Conservation (phyloP, 1,140 invertebrate genomes). For the Acromyrmex charruanus region DNA sequence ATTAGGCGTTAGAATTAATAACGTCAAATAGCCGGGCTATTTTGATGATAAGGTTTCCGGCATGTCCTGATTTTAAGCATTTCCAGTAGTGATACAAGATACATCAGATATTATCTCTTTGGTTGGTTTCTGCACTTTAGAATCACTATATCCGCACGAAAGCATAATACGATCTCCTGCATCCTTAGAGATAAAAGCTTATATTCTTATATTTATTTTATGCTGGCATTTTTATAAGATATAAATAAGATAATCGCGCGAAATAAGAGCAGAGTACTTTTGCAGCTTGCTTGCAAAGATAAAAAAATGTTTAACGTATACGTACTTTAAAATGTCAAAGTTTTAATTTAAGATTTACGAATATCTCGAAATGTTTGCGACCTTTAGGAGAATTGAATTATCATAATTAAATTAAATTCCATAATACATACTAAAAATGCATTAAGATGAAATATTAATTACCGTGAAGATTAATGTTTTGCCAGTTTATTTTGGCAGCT, state of each 20-base stretch:
- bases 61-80: neutral
- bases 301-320: neutral
- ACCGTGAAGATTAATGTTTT: slow-evolving; percentile 32
- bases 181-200: slow-evolving; percentile 10
- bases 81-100: slow-evolving; percentile 12
- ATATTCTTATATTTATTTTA: slow-evolving; percentile 1
- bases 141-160: neutral
- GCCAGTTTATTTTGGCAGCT: slow-evolving; percentile 20
- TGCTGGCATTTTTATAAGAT: slow-evolving; percentile 10
- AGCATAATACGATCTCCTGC: slow-evolving; percentile 17
- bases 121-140: slow-evolving; percentile 3
- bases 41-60: neutral
- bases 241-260: neutral
- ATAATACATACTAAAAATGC: neutral
- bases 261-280: neutral
- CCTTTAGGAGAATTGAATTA: neutral
- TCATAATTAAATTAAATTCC: neutral
- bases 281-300: neutral
- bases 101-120: slow-evolving; percentile 1
- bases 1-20: neutral
- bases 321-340: too few species aligned
- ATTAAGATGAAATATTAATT: slow-evolving; percentile 8
- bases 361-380: neutral
- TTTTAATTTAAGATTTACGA: neutral
- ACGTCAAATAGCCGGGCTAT: neutral